Evolutionary conservation across 2,113 vertebrate genomes (phyloP).

Genomic region (Glareola pratincola): DNA sequence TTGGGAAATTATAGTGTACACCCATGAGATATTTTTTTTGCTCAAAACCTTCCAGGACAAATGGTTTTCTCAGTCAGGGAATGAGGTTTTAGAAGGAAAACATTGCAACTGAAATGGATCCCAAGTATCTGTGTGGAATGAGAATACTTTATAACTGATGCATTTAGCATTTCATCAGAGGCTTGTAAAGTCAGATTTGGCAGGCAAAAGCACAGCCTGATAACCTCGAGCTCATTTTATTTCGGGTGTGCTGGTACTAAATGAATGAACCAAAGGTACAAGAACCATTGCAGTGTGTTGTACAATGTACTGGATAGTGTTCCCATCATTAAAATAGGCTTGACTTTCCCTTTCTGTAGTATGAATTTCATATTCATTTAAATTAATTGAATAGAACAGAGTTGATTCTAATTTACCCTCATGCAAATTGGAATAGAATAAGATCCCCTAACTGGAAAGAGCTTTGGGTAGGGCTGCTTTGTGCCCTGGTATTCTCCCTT

Average conservation of each 20-base stretch:
- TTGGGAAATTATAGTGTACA: neutral
- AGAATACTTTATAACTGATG: neutral
- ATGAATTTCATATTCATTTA: neutral
- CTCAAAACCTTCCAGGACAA: neutral
- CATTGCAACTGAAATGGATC: constrained; percentile 5
- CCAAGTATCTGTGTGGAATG: neutral
- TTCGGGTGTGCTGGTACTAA: neutral
- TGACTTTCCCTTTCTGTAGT: neutral
- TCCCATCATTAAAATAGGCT: neutral
- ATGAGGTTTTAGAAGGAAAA: constrained; percentile 42
- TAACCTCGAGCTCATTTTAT: neutral
- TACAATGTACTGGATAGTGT: neutral
- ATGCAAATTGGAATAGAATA: neutral
- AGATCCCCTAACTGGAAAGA: neutral
- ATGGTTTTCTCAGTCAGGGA: neutral
- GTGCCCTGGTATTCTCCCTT: neutral
- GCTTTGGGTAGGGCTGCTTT: neutral
- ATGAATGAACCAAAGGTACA: neutral
- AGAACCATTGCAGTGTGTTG: neutral
- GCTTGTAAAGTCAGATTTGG: constrained; percentile 1
- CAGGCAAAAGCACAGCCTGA: accelerated
- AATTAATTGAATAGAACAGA: neutral
- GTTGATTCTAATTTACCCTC: neutral
- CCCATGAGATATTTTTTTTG: neutral
- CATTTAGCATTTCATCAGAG: constrained; percentile 23